Base-by-base conservation (phyloP, 2,113 vertebrate species). In the Mesocricetus auratus region DNA sequence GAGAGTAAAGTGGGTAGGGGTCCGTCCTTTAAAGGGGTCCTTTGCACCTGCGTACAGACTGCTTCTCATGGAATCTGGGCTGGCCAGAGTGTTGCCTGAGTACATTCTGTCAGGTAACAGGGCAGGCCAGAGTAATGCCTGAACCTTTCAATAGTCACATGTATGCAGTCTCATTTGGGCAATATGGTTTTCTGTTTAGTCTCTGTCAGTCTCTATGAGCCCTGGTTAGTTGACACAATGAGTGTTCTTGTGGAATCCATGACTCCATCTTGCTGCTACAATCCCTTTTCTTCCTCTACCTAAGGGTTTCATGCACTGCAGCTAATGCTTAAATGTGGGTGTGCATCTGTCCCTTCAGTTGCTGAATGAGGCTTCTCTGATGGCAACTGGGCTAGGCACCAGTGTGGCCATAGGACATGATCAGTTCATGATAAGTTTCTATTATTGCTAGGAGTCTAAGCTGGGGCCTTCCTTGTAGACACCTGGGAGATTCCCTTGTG, bases 151-250 rank as follows among this genome's bases (percentile, higher is more conserved):
- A 19, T 2, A 19, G 17, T 19, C 15, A n/a, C 68, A 21, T 71
- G 17, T 21, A 19, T n/a, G 33, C 36, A 71, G 68, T n/a, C 36
- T 7, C 68, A 71, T 71, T 33, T 7, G 8, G 36, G 16, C 6
- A 8, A 7, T 17, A 17, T 71, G 6, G 7, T 2, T n/a, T 16
- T 33, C 2, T 5, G 5, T 36, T 71, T 7, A 1, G 16, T 71
- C 16, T 71, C 2, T n/a, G 36, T 69, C 5, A 60, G 21, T 17
- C 60, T 1, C 60, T 60, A 22, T 60, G 33, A 7, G 21, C 68
- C 66, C 7, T n/a, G 68, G 36, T n/a, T 71, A n/a, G 33, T 21
- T 36, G 6, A n/a, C 19, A n/a, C 17, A 19, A 3, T 21, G 68
- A n/a, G 16, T n/a, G n/a, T 71, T 71, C 16, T 62, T 71, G 5